These are phyloP conservation scores for Leptestheria dahalacensis DNA, from an alignment of 1,140 invertebrate species.

Conservation along the genomic window DNA sequence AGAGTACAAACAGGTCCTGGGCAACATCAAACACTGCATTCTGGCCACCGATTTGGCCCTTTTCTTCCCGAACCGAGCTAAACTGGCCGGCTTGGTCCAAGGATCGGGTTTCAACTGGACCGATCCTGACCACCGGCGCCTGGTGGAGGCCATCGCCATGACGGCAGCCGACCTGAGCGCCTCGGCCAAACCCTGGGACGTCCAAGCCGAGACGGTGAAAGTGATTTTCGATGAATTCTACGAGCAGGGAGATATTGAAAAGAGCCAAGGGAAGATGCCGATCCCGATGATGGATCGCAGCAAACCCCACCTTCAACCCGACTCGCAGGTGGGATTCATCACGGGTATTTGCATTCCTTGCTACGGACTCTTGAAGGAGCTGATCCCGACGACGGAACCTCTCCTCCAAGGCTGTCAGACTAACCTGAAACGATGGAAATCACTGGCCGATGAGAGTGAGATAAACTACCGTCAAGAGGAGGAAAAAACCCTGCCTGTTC, in stretches of 20 bases:
- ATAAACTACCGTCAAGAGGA: not conserved
- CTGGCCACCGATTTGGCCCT: conserved; percentile 65
- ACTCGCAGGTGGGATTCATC: conserved; percentile 62
- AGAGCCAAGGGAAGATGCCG: conserved; percentile 45
- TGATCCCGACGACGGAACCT: conserved; percentile 53
- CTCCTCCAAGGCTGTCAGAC: conserved; percentile 47
- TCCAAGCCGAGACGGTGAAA: conserved; percentile 62
- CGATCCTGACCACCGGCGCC: conserved; percentile 41
- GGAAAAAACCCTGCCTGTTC: not conserved
- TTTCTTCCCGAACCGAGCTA: conserved; percentile 59
- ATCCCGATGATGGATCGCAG: conserved; percentile 71
- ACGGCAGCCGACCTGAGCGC: conserved; percentile 69
- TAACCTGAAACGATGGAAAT: conserved; percentile 41
- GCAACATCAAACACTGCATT: conserved; percentile 62
- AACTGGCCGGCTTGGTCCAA: conserved; percentile 40
- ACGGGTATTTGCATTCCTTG: conserved; percentile 65
- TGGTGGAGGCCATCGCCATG: conserved; percentile 61
- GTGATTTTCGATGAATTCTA: conserved; percentile 79
- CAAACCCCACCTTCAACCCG: conserved; percentile 51
- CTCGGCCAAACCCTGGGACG: conserved; percentile 50
- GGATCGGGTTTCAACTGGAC: conserved; percentile 43
- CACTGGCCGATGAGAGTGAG: conserved; percentile 27
- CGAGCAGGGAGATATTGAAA: conserved; percentile 61
- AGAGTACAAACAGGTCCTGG: conserved; percentile 58
- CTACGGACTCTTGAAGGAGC: conserved; percentile 46